phyloP scores from a whole-genome alignment of 2,113 vertebrate genomes.

The Egretta garzetta region DNA sequence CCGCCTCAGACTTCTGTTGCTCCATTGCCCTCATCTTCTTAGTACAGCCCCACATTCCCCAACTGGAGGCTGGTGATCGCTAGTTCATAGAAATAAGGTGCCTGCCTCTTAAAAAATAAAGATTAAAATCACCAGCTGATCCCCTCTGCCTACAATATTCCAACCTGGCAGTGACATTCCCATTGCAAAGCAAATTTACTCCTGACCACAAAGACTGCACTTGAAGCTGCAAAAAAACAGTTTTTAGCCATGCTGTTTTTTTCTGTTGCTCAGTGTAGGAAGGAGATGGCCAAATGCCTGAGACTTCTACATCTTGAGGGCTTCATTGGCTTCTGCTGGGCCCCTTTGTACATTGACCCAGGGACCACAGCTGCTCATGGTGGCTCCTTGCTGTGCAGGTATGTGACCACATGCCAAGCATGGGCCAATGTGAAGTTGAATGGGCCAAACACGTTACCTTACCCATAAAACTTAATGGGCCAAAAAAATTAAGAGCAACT shows the following conservation, averaged over 20 bases:
- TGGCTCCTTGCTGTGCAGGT: neutral
- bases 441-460: neutral
- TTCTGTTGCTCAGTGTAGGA: neutral
- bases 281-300: neutral
- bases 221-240: neutral
- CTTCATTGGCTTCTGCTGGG: neutral
- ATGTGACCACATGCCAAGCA: neutral
- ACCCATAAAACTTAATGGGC: neutral
- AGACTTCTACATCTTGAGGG: neutral
- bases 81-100: neutral
- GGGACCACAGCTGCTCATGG: neutral
- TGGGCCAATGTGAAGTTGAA: neutral
- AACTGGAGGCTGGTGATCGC: neutral
- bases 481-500: neutral
- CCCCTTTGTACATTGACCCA: neutral
- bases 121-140: neutral
- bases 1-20: neutral
- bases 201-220: neutral
- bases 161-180: neutral
- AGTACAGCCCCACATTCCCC: rapidly evolving
- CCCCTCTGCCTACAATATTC: neutral
- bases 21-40: neutral
- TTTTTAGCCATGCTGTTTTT: neutral
- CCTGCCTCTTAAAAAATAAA: neutral
- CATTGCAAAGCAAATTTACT: neutral